Conservation (phyloP, 1,140 invertebrate species). For the Lethocerus indicus region DNA sequence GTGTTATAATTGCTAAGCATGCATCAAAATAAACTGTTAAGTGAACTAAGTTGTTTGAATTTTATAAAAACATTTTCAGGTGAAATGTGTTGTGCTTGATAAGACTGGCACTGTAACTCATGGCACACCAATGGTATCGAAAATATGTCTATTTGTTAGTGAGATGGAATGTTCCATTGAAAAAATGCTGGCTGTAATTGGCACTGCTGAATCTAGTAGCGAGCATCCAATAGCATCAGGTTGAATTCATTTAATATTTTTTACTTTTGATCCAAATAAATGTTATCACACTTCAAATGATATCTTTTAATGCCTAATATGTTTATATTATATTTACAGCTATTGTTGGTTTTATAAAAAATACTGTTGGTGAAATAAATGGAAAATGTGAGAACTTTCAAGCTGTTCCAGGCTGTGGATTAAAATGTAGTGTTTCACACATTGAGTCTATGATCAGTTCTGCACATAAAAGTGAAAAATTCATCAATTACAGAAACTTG, state of each 20-base stretch:
- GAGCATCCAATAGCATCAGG: constrained; percentile 90
- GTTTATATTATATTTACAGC: constrained; percentile 32
- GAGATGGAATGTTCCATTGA: constrained; percentile 42
- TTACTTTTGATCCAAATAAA: not conserved
- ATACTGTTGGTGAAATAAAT: constrained; percentile 45
- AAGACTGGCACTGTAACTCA: constrained; percentile 97
- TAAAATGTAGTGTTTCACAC: constrained; percentile 58
- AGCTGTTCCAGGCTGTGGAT: constrained; percentile 82
- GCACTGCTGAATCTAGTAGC: constrained; percentile 81
- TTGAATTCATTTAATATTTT: not conserved
- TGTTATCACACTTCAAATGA: not conserved
- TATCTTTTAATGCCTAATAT: not conserved
- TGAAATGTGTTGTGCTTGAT: constrained; percentile 90
- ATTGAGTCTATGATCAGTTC: constrained; percentile 33
- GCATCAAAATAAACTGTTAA: no score
- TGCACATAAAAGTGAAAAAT: constrained; percentile 31
- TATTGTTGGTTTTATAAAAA: constrained; percentile 78
- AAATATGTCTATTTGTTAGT: constrained; percentile 53
- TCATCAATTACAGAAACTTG: constrained; percentile 33
- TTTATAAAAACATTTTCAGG: constrained; percentile 27
- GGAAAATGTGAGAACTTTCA: constrained; percentile 63
- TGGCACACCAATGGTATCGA: constrained; percentile 66
- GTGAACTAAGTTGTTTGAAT: no score
- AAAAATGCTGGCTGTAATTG: constrained; percentile 59
- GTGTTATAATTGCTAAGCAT: no score